Base-by-base conservation (phyloP, 2,888 invertebrate species). In the Dichetophora obliterata region DNA sequence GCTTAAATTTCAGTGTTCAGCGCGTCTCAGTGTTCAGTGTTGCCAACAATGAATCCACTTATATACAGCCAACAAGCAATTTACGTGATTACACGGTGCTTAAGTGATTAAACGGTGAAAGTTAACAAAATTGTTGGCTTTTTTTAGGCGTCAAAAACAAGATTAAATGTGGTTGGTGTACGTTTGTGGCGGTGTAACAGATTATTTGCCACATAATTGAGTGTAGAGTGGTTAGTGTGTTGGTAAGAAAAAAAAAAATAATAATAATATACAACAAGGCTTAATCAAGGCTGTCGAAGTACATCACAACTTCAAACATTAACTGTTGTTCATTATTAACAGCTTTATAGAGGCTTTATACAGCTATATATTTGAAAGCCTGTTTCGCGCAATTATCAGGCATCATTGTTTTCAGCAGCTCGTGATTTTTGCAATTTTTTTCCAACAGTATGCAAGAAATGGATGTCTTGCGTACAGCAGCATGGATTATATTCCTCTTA, bases 101-200 rank as follows among this genome's bases (percentile, higher is more conserved):
- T 83, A 84, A 83, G 85, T 84, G 84, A 85, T 84, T 84, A 84
- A 84, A 85, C 84, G 72, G 84, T 81, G 85, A 83, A 84, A 79
- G 77, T 82, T 59, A 59, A 59, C 22, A 19, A 22, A 59, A 59
- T 27, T 22, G 59, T 59, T 59, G 59, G 59, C 59, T 59, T 57
- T 59, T 59, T 43, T 43, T 27, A 59, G 59, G 24, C 59, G 27
- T 27, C 16, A 59, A 59, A 43, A 43, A 43, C 43, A 43, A 43
- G 43, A 43, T 43, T 43, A 43, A 43, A 43, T 43, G 43, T 43
- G 43, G 37, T 37, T 31, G 37, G 50, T 48, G 59, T 63, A 34
- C 48, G 73, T 43, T 27, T 9, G 50, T 52, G 22, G 5, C 22
- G 2, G 43, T 43, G 43, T 43, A 14, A 27, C 22, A 19, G 63